Evolutionary conservation across 1,140 invertebrate species (phyloP), one percentile per base, ranked within the genome.

Genomic region (Trachymyrmex cornetzi): DNA sequence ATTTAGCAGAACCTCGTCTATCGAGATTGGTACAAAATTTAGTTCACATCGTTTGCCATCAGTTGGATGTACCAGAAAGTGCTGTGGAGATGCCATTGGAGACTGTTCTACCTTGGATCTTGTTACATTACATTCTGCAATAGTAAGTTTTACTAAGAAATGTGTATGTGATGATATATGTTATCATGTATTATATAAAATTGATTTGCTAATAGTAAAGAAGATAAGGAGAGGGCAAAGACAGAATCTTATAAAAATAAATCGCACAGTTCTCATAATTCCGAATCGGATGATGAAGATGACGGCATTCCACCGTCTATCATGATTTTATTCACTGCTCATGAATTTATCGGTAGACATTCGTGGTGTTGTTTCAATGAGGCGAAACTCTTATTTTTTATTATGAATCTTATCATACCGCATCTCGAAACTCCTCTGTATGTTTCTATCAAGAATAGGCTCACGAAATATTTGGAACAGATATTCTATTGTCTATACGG

Each of bases 401-500:
- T 96, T 19, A 95, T 99, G 88, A 97, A 98, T 89, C 96, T 97
- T 14, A 95, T 99, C 2, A 96, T 97, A 19, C 96, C 97, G 7
- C 96, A 97, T 85, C 93, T 97, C 27, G 95, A 96, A 89, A 96
- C 96, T 38, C 97, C 95, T 95, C 72, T 95, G 92, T 94, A 91
- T 77, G 57, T 89, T 87, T 69, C 90, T 89, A 95, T 96, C 72
- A 94, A 95, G 90, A 96, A 97, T 88, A 96, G 96, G 94, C 94
- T 98, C 4, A 96, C 96, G 63, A 97, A 97, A 80, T 97, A 97
- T 77, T 95, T 99, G 82, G 98, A 99, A 91, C 98, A 99, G 94
- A 97, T 98, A 90, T 97, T 99, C 69, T 98, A 97, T 93, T 99
- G 98, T 94, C 95, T 99, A 2, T 99, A 98, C 94, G 97, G 97